A percentile compares a stretch with the other conserved stretches of the same genome.
phyloP scores from a whole-genome alignment of 2,888 invertebrate species.

The Deroplatys truncata region DNA sequence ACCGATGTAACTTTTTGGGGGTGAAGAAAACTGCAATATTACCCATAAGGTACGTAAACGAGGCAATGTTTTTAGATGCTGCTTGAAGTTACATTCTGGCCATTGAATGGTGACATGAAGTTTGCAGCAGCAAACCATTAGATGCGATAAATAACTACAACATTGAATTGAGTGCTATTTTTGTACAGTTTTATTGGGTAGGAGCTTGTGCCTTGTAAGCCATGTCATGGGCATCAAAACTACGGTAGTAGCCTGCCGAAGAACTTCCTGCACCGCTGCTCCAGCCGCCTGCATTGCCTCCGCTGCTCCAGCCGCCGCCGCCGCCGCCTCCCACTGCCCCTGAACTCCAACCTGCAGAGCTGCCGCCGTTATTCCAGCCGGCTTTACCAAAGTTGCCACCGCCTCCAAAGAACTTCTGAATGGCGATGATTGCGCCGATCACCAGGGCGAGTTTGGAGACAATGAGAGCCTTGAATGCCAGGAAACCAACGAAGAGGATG shows the following conservation, averaged over 20 bases:
- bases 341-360: conserved; percentile 30
- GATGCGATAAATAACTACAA: too few relatives aligned
- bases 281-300: conserved; percentile 43
- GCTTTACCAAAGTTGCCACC: conserved; percentile 41
- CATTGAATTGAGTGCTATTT: too few relatives aligned
- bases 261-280: conserved; percentile 41
- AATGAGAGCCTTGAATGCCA: conserved; percentile 72
- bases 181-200: background rate
- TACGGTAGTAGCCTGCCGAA: conserved; percentile 41
- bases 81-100: too few relatives aligned
- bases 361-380: conserved; percentile 30
- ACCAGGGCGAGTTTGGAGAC: conserved; percentile 74
- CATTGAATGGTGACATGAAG: too few relatives aligned
- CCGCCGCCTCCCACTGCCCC: conserved; percentile 35
- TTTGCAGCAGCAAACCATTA: too few relatives aligned
- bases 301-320: conserved; percentile 38
- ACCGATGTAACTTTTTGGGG: too few relatives aligned
- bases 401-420: conserved; percentile 62
- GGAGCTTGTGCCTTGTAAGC: conserved; percentile 66
- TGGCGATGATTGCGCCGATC: conserved; percentile 64
- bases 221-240: conserved; percentile 55
- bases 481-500: conserved; percentile 65
- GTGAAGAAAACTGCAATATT: too few relatives aligned
- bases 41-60: too few relatives aligned
- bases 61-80: too few relatives aligned